Percentiles rank a stretch among this genome's conserved stretches.
phyloP scores from a whole-genome alignment of 2,113 vertebrate genomes.

The Climacteris rufus region DNA sequence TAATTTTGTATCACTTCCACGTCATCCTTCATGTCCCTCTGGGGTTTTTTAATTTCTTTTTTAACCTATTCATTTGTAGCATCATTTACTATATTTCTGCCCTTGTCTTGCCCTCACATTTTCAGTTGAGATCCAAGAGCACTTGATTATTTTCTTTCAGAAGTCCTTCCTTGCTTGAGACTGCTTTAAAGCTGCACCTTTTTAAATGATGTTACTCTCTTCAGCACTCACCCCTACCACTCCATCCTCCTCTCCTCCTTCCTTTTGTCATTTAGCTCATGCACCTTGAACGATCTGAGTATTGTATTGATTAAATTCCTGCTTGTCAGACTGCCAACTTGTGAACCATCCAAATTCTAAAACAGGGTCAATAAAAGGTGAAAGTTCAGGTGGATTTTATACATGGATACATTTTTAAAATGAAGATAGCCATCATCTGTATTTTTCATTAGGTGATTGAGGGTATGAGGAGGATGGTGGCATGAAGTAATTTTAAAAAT shows the following conservation, averaged over 20 bases:
- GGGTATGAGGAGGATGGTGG: not conserved
- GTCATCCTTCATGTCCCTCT: not conserved
- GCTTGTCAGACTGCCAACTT: not conserved
- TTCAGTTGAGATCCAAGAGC: not conserved
- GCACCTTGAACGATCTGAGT: not conserved
- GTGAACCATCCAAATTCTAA: not conserved
- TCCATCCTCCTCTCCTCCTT: not conserved
- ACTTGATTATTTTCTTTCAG: not conserved
- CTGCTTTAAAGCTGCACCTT: not conserved
- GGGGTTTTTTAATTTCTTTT: not conserved
- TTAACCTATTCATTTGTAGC: not conserved
- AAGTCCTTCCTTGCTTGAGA: not conserved
- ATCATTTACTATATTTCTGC: not conserved
- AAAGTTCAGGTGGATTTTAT: not conserved
- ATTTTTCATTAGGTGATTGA: not conserved
- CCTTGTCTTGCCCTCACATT: not conserved
- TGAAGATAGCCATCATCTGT: not conserved
- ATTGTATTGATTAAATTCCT: not conserved
- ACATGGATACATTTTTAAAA: not conserved
- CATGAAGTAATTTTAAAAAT: not conserved
- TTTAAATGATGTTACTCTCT: not conserved
- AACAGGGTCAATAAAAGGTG: not conserved
- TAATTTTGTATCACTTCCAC: not conserved
- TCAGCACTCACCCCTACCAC: not conserved
- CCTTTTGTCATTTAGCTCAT: not conserved